phyloP scores from a whole-genome alignment of 2,797 vertebrate genomes.

The Tympanoctomys barrerae region DNA sequence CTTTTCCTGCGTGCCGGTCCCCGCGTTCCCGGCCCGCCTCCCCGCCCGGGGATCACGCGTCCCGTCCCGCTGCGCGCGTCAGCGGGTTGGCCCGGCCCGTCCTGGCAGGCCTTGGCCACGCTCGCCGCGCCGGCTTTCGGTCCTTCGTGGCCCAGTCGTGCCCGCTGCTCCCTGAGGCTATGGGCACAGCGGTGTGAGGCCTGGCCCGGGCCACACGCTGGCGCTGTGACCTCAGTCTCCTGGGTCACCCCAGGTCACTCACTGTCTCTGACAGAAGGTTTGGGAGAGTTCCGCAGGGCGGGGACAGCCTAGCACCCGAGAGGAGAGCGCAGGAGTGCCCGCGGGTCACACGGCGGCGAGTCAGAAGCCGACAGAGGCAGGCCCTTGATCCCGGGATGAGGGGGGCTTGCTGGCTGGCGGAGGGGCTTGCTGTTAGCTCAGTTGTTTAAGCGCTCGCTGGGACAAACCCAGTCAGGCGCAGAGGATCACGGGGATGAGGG shows the following conservation, averaged over 20 bases:
- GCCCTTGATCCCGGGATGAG: neutral
- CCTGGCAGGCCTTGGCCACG: neutral
- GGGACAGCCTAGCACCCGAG: neutral
- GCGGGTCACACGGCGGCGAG: neutral
- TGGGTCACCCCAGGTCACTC: slow-evolving; percentile 45
- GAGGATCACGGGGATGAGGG: neutral
- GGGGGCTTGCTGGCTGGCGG: no score
- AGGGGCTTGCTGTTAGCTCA: no score
- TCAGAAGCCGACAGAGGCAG: neutral
- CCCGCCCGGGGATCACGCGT: neutral
- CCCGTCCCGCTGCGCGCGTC: neutral
- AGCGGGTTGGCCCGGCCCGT: neutral
- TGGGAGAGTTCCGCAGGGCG: neutral
- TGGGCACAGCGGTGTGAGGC: neutral
- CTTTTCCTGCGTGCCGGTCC: no score
- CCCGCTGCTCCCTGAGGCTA: no score
- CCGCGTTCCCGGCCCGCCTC: neutral
- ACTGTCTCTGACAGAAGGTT: neutral
- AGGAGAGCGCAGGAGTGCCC: neutral
- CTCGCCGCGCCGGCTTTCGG: neutral
- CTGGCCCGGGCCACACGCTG: neutral
- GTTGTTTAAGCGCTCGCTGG: no score
- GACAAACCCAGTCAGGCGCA: no score
- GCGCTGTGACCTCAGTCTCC: slow-evolving; percentile 44
- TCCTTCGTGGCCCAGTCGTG: neutral